Base-by-base conservation (phyloP, 1,140 invertebrate species). In the Caligus rogercresseyi region DNA sequence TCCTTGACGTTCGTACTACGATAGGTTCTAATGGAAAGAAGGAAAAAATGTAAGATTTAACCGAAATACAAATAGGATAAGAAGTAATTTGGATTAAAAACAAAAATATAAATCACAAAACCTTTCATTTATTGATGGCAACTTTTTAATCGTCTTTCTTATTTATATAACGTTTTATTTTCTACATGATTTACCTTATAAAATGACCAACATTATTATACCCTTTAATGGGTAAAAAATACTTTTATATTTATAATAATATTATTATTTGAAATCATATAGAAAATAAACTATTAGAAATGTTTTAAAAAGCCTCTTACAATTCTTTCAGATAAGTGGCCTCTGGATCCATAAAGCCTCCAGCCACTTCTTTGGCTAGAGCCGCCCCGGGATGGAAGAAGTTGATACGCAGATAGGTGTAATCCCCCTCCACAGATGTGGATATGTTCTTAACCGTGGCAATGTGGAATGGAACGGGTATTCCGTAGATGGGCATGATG, bases 391-490 rank as follows among this genome's bases (percentile, higher is more conserved):
- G 95, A 75, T 98, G 93, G 73, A 95, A 96, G 74, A 98, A 98
- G 74, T 99, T 99, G 67, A 99, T 89, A 71, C 96, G 82, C 64
- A 99, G 81, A 75, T 98, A 98, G 0, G 94, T 98, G 72, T 97
- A 98, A 73, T 98, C 94, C 26, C 96, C 96, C 76, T 99, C 95
- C 18, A 98, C 89, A 0, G 89, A 93, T 71, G 95, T 90, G 21
- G 90, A 94, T 70, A 97, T 95, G 73, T 98, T 98, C 77, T 99
- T 98, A 55, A 98, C 92, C 1, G 90, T 98, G 0, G 92, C 93
- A 72, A 98, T 98, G 72, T 99, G 95, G 73, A 96, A 98, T 62
- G 95, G 94, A 65, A 94, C 89, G 4, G 92, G 86, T 52, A 92
- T 79, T 58, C 94, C 94, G 77, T 92, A 96, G 67, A 98, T 82